Evolutionary conservation across 2,113 vertebrate genomes (phyloP), one percentile per base, ranked within the genome.

Genomic region (Oxyura jamaicensis): DNA sequence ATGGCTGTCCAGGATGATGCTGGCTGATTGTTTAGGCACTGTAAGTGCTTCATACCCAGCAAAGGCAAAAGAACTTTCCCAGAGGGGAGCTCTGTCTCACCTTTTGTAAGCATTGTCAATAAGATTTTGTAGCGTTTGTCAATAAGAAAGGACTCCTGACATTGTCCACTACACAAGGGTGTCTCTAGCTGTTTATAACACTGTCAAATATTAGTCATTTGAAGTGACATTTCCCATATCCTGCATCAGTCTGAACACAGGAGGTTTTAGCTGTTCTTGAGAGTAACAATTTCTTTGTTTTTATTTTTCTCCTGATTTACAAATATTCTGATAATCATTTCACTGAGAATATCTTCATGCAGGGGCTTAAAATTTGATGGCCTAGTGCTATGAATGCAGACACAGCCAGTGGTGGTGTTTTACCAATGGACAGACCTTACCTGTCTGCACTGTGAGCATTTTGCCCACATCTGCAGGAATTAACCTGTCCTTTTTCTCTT

Each of bases 391-490:
- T 28, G 42, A 80, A 69, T 10, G 18, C 71, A 72, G 39, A 53
- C 35, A 53, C 31, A 46, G n/a, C 15, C 33, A 74, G 35, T 17
- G 48, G 29, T 55, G 66, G 58, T 66, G 62, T 82, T 56, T 68
- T 52, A 52, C 17, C 33, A 28, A 12, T 3, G 36, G 59, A n/a
- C 59, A 77, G 35, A 3, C 53, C 1, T 2, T 35, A 76, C 20
- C 35, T 3, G 0, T 44, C 7, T 42, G 26, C 22, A 48, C 0
- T 0, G 39, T 23, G 23, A n/a, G 20, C 17, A 1, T 1, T 8
- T n/a, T 55, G 39, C 26, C 58, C 75, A 39, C n/a, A 71, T 35
- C 36, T 60, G n/a, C 68, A 91, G 75, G 65, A 85, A 80, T 23
- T 28, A 63, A 6, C 25, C 36, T 50, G 44, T 39, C 63, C 56